Percentiles rank a stretch among this genome's conserved stretches.
Conservation (phyloP, 2,888 invertebrate species). For the Scaptomyza polygonia region DNA sequence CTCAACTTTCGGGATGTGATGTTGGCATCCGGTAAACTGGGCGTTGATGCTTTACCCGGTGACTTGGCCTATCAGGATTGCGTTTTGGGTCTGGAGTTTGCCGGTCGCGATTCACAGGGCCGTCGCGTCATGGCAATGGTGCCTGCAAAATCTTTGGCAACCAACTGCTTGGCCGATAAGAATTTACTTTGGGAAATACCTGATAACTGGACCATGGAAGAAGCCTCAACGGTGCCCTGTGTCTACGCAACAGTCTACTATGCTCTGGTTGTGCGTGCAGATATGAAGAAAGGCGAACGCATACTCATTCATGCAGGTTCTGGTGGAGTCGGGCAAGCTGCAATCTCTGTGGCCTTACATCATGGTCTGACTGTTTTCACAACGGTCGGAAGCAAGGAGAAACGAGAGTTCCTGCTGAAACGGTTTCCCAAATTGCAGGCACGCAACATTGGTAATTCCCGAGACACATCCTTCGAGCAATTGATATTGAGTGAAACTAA, state of each 20-base stretch:
- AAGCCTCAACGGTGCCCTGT: conserved; percentile 96
- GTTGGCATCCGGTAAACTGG: conserved; percentile 98
- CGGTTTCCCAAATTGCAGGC: conserved; percentile 93
- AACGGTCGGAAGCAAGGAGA: conserved; percentile 95
- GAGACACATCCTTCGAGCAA: conserved; percentile 96
- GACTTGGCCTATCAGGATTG: conserved; percentile 94
- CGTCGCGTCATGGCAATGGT: conserved; percentile 96
- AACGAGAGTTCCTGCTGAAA: conserved; percentile 93
- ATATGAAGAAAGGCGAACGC: conserved; percentile 91
- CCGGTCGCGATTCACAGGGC: conserved; percentile 91
- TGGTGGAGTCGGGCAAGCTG: conserved; percentile 98
- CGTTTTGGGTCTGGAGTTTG: conserved; percentile 96
- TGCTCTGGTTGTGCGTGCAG: conserved; percentile 95
- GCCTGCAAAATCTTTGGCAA: conserved; percentile 94
- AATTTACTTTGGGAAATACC: conserved; percentile 95
- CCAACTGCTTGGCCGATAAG: conserved; percentile 92
- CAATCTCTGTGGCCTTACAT: conserved; percentile 95
- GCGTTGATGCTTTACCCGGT: conserved; percentile 98
- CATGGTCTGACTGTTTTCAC: conserved; percentile 95
- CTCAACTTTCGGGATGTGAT: conserved; percentile 99
- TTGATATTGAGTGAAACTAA: conserved; percentile 92
- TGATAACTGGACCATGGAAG: conserved; percentile 92
- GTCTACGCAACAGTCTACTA: conserved; percentile 97
- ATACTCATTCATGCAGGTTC: conserved; percentile 97
- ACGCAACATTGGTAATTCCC: conserved; percentile 94